phyloP scores from a whole-genome alignment of 2,113 vertebrate species.

The Craseonycteris thonglongyai region DNA sequence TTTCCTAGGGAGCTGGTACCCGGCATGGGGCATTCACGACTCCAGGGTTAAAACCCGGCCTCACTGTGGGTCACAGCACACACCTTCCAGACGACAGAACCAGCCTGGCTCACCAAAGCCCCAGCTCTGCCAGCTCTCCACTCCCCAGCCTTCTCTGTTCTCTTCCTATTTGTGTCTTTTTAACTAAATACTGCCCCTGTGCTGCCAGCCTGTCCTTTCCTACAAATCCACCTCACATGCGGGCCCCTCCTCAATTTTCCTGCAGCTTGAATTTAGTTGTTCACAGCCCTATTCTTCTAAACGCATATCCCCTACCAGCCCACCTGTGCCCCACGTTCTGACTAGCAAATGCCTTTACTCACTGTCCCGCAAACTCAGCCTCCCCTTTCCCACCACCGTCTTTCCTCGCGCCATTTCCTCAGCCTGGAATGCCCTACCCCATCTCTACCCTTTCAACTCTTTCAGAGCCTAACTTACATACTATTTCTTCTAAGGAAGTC shows the following conservation, averaged over 20 bases:
- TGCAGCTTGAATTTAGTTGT: neutral
- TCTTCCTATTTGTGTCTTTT: neutral
- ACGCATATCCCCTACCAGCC: neutral
- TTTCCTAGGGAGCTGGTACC: neutral
- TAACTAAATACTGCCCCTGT: neutral
- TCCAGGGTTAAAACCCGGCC: neutral
- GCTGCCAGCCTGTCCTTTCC: neutral
- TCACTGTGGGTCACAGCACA: neutral
- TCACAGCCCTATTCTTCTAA: neutral
- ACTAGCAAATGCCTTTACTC: neutral
- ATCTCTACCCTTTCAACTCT: neutral
- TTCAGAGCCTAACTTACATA: neutral
- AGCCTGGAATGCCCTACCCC: neutral
- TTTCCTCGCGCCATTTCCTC: neutral
- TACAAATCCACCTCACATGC: neutral
- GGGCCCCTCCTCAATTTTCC: neutral
- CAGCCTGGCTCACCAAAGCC: neutral
- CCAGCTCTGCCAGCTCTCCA: neutral
- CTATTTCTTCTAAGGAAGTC: neutral
- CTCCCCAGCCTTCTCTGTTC: neutral
- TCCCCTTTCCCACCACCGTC: neutral
- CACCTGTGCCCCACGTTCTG: neutral
- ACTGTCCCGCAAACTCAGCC: neutral
- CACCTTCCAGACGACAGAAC: neutral
- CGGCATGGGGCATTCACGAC: neutral